Percentiles rank a stretch among this genome's conserved stretches.
Conservation (phyloP, 2,888 invertebrate species). For the Caenorhabditis sp. region DNA sequence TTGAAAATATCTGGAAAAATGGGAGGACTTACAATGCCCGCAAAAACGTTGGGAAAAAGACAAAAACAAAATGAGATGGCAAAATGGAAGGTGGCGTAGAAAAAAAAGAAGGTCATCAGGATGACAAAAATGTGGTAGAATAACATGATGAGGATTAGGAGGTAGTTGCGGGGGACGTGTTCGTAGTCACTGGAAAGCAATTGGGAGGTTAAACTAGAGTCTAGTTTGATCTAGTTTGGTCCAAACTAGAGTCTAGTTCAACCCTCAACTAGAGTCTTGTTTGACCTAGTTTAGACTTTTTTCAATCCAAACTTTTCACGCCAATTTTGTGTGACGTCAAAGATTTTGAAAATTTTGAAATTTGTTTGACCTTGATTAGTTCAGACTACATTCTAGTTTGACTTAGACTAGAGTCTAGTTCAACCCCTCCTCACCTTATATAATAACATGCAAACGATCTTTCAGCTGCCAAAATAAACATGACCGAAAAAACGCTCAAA, state of each 20-base stretch:
- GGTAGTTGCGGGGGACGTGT: not conserved
- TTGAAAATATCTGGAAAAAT: not conserved
- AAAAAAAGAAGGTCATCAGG: slow-evolving; percentile 7
- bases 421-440: not conserved
- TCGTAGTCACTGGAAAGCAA: slow-evolving; percentile 9
- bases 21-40: slow-evolving; percentile 11
- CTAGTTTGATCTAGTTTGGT: too few relatives aligned
- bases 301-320: too few relatives aligned
- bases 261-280: slow-evolving; percentile 7
- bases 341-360: too few relatives aligned
- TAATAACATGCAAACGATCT: slow-evolving; percentile 25
- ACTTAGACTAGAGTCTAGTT: not conserved
- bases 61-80: not conserved
- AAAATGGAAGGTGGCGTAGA: slow-evolving; percentile 14
- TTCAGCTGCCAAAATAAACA: slow-evolving; percentile 10
- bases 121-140: not conserved
- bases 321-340: too few relatives aligned
- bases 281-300: too few relatives aligned
- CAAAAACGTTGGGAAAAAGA: slow-evolving; percentile 16
- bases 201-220: too few relatives aligned
- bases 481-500: slow-evolving; percentile 2
- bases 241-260: slow-evolving; percentile 1
- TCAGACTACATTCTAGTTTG: not conserved
- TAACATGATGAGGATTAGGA: not conserved
- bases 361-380: too few relatives aligned